Base-by-base conservation (phyloP, 2,888 invertebrate genomes). In the Callinectes sapidus region DNA sequence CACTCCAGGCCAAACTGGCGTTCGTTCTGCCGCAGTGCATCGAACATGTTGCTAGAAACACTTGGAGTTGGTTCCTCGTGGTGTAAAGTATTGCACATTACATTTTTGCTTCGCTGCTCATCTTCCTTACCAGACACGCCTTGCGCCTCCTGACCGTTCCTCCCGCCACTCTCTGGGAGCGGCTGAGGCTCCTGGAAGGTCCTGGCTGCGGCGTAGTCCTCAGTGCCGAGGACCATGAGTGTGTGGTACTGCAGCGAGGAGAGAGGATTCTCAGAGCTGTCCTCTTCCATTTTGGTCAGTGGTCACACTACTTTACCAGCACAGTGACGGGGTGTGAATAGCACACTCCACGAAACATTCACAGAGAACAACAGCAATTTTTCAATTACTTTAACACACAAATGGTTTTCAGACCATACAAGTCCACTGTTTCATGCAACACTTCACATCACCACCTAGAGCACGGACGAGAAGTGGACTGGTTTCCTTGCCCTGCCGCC, bases 161-260 rank as follows among this genome's bases (percentile, higher is more conserved):
- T 28, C 3, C 18, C 35, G 32, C 14, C 81, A 35, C 81, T 18
- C 16, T 81, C 35, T 35, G 6, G 23, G 48, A 54, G n/a, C 81
- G 14, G 35, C n/a, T 81, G 81, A 81, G 81, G 35, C 16, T 54
- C 88, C 6, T 91, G 28, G 23, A 81, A 35, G 18, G 88, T 39
- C 39, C 91, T 81, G 2, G 61, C 89, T 6, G 35, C 8, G 18
- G 88, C 86, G 55, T 92, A 92, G 85, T 92, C 90, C 55, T 92
- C 92, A 2, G 92, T 92, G 28, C 92, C 92, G 2, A 92, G 55
- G 87, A 92, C 92, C n/a, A 92, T 55, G 42, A 90, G 77, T 0
- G 92, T 90, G 90, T 92, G 92, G 61, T 92, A 92, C 39, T 90
- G 90, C 8, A 92, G 90, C 8, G 92, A 92, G 66, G 54, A 61